Base-by-base conservation (phyloP, 2,113 vertebrate genomes). In the Microcebus murinus region DNA sequence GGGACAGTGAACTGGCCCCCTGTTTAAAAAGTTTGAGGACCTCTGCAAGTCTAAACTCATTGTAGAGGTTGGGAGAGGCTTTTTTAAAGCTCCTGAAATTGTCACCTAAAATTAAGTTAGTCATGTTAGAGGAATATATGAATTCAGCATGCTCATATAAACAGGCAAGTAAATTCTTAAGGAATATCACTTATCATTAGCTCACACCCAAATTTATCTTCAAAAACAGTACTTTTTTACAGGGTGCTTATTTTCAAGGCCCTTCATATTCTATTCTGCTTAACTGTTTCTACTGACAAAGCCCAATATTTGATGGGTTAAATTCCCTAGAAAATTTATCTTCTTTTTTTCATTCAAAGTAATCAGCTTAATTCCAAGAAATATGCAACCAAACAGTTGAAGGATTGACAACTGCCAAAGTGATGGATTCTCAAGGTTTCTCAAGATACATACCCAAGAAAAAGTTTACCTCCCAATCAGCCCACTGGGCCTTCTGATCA, bases 261-360 rank as follows among this genome's bases (percentile, higher is more conserved):
- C 55, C 10, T 84, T 95, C 67, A 79, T 48, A 83, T 74, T 92
- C 13, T 90, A 74, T 73, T 90, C 31, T 83, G 7, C 55, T 52
- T 71, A 74, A 81, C 25, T 83, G 90, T 92, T 92, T 74, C 17
- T 55, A 94, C 6, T 87, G 55, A 93, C 34, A 55, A 92, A 95
- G 83, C 61, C 74, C 39, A 82, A 12, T 83, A 95, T 90, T 83
- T 52, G 20, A 85, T 42, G 18, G 82, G n/a, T 86, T 76, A 80
- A 87, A 93, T 85, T 89, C 80, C 23, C 42, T 34, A 81, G 20
- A 59, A 96, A 92, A 96, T 92, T 81, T 77, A 63, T n/a, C 83
- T 91, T 91, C 36, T 61, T 50, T 65, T 91, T 74, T 39, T 18
- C 14, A 79, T 84, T 36, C 45, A 55, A 90, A 83, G 45, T 81